Base-by-base conservation (phyloP, 2,113 vertebrate species). In the Xenus cinereus region DNA sequence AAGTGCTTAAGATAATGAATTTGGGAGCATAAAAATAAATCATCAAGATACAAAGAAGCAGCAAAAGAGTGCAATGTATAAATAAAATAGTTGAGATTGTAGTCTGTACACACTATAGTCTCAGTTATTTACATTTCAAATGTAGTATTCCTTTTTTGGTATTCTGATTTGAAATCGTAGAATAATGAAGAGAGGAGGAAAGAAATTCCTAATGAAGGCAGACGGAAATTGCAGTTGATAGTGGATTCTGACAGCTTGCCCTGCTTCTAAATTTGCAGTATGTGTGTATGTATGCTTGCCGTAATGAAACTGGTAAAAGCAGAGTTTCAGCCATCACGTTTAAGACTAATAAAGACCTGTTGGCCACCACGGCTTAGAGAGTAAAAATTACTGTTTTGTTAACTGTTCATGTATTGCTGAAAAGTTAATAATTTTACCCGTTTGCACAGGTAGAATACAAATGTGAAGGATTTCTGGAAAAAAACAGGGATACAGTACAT, bases 401-500 rank as follows among this genome's bases (percentile, higher is more conserved):
- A 27, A 24, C 6, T 82, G 69, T 21, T 84, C 9, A 2, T 78
- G 23, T 72, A 62, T 51, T 76, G 67, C 88, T 86, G 68, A 59
- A 35, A 75, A 75, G 43, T 87, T 91, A 91, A 80, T 64, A 32
- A 59, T 68, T 90, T 92, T 53, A 27, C 84, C 41, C 56, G 7
- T 97, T 92, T 96, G 60, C 87, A 84, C 95, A 99, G 99, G 99
- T 99, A 81, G 99, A 99, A 96, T 99, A 99, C 97, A 98, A 99
- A 87, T 98, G 99, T 95, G 98, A 98, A 98, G 99, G 99, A 63
- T 99, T 99, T 97, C 98, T 99, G 83, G 99, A 99, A 95, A 99
- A 99, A 98, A 99, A 99, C 98, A 98, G 99, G 98, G 99, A 99
- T 82, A 98, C 99, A 1, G 98, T 99, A 2, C 99, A 99, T 37